These are phyloP conservation scores for Micrastur ruficollis DNA, from an alignment of 2,797 vertebrate genomes.

Conservation along the genomic window DNA sequence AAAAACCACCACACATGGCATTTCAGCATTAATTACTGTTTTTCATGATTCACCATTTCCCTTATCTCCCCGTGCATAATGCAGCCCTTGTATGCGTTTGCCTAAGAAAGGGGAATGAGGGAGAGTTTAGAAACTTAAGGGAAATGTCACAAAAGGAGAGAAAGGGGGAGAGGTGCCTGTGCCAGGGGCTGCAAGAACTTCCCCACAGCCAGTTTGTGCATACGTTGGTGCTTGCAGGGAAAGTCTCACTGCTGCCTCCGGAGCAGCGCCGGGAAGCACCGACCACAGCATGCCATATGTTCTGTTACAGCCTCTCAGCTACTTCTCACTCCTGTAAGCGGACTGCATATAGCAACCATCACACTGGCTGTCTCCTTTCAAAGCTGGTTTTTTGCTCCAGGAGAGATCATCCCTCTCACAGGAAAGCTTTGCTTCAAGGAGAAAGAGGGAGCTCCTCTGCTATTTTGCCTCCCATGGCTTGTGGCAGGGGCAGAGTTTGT, in stretches of 20 bases:
- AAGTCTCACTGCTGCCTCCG: not conserved
- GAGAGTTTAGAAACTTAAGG: not conserved
- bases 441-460: not conserved
- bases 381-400: not conserved
- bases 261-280: not conserved
- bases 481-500: not conserved
- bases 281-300: rapidly evolving
- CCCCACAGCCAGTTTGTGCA: not conserved
- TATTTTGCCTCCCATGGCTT: not conserved
- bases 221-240: rapidly evolving
- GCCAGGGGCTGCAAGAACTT: not conserved
- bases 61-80: constrained; percentile 37
- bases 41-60: constrained; percentile 62
- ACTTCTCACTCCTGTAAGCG: not conserved
- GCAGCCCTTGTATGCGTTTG: not conserved
- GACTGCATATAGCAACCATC: not conserved
- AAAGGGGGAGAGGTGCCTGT: rapidly evolving
- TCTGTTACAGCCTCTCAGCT: not conserved
- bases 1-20: constrained; percentile 25
- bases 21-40: constrained; percentile 67
- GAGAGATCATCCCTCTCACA: not conserved
- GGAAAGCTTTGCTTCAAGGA: not conserved
- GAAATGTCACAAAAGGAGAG: not conserved
- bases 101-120: not conserved
- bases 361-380: not conserved